These are phyloP conservation scores for Melierax canorus DNA, from an alignment of 2,113 vertebrate genomes.

Conservation along the genomic window DNA sequence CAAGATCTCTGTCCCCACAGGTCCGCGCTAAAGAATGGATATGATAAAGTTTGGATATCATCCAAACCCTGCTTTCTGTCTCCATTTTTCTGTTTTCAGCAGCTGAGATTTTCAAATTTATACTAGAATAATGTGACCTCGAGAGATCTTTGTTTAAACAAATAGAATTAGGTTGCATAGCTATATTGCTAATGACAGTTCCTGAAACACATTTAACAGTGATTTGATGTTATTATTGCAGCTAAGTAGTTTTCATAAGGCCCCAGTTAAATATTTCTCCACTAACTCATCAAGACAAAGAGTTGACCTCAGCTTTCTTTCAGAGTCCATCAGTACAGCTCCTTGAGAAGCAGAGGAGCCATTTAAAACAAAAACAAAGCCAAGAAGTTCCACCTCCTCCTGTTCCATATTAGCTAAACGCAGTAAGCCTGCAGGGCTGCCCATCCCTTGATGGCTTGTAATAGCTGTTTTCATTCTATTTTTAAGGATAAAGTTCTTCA, in stretches of 20 bases:
- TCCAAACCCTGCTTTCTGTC: background rate
- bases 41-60: background rate
- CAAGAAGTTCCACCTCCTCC: constrained; percentile 19
- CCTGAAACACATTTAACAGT: constrained; percentile 25
- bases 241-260: constrained; percentile 22
- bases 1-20: background rate
- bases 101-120: background rate
- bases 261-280: constrained; percentile 28
- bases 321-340: background rate
- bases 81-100: constrained; percentile 1
- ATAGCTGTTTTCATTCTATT: constrained; percentile 14
- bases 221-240: constrained; percentile 14
- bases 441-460: background rate
- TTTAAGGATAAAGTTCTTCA: background rate
- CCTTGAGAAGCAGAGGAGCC: background rate
- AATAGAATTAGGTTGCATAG: constrained; percentile 42
- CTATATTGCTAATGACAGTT: constrained; percentile 9
- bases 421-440: background rate
- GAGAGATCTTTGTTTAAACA: constrained; percentile 29
- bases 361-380: constrained; percentile 21
- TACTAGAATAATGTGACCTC: background rate
- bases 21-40: background rate
- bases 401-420: constrained; percentile 8
- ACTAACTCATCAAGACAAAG: constrained; percentile 42
- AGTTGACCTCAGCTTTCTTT: constrained; percentile 32